A percentile compares a stretch with the other conserved stretches of the same genome.
These are phyloP conservation scores for Argya squamiceps DNA, from an alignment of 2,797 vertebrate genomes.

Conservation along the genomic window DNA sequence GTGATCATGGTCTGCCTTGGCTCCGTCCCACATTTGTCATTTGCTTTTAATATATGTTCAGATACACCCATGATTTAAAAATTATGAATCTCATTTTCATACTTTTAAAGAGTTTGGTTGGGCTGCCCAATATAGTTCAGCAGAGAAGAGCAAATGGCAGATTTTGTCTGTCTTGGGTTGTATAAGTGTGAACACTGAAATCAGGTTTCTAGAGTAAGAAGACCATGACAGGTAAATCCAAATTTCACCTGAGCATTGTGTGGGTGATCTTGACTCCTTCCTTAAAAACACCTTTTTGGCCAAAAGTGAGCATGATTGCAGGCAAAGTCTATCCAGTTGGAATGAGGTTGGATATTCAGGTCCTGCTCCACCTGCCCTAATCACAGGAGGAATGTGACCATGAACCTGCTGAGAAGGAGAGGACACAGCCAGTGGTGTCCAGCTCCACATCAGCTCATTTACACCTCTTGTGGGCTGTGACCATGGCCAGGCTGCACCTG, in stretches of 20 bases:
- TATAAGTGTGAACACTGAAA: not conserved
- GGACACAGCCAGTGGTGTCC: not conserved
- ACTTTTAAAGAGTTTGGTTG: not conserved
- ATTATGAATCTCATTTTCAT: not conserved
- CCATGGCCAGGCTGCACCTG: fast-evolving
- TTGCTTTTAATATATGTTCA: not conserved
- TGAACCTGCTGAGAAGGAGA: not conserved
- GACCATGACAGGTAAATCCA: not conserved
- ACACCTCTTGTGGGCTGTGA: fast-evolving
- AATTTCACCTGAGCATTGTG: not conserved
- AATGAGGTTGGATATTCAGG: not conserved
- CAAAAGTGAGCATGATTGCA: not conserved
- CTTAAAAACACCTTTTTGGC: not conserved
- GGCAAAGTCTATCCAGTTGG: not conserved
- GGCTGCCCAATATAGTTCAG: not conserved
- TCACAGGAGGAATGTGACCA: not conserved
- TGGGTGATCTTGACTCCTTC: not conserved
- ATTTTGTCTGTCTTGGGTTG: not conserved
- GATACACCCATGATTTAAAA: not conserved
- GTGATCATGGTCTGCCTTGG: not conserved
- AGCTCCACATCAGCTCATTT: fast-evolving
- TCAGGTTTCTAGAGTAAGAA: not conserved
- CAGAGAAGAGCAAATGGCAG: not conserved
- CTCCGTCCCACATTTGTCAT: not conserved
- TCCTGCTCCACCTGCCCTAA: not conserved